A percentile compares a stretch with the other conserved stretches of the same genome.
Evolutionary conservation across 2,888 invertebrate species (phyloP).

Genomic region (Tiliacea aurago): DNA sequence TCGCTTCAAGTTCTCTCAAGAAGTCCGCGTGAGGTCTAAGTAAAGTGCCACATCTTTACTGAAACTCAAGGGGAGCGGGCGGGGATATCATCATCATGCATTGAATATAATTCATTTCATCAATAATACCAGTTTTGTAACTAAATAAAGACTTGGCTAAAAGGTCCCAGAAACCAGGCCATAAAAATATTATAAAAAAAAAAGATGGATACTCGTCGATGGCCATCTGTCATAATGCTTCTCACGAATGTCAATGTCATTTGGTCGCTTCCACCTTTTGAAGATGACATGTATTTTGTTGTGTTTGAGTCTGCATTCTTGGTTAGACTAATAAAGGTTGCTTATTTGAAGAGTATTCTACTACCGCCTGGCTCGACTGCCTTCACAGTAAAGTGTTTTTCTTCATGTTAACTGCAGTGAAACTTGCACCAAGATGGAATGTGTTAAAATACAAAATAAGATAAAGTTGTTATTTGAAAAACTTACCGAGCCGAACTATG

Average conservation of each 20-base stretch:
- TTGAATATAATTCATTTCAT: too few species aligned
- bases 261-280: slow-evolving; percentile 9
- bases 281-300: slow-evolving; percentile 23
- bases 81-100: too few species aligned
- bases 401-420: slow-evolving; percentile 36
- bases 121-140: too few species aligned
- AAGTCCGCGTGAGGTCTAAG: too few species aligned
- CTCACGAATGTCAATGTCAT: slow-evolving; percentile 41
- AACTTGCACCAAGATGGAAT: slow-evolving; percentile 68
- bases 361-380: background rate
- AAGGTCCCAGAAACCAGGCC: too few species aligned
- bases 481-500: slow-evolving; percentile 90
- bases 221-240: background rate
- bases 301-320: slow-evolving; percentile 1
- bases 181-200: too few species aligned
- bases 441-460: slow-evolving; percentile 84
- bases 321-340: background rate
- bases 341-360: background rate
- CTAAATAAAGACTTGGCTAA: too few species aligned
- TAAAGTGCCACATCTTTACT: too few species aligned
- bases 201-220: too few species aligned
- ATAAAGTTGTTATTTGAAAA: slow-evolving; percentile 90
- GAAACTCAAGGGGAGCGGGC: too few species aligned
- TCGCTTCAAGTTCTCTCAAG: too few species aligned
- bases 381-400: slow-evolving; percentile 12